Evolutionary conservation across 2,113 vertebrate genomes (phyloP).

Genomic region (Coregonus clupeaformis): DNA sequence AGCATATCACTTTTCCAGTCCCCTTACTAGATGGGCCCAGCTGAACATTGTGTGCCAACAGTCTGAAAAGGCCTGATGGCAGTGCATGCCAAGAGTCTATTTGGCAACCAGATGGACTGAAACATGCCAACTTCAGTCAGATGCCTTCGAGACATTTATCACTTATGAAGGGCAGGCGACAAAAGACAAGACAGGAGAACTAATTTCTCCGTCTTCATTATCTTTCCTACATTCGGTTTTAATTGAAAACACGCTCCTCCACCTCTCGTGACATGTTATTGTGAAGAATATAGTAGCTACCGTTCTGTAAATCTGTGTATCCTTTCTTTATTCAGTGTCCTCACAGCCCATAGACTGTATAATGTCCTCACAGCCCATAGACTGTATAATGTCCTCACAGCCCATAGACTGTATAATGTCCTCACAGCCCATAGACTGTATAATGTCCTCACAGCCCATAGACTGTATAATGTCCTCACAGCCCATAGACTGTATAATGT

Average conservation of each 20-base stretch:
- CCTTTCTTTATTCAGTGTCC: constrained; percentile 18
- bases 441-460: too few species aligned
- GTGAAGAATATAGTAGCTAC: not conserved
- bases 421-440: too few species aligned
- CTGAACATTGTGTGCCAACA: constrained; percentile 52
- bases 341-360: constrained; percentile 22
- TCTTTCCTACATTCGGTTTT: constrained; percentile 4
- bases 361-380: constrained; percentile 24
- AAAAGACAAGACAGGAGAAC: constrained; percentile 11
- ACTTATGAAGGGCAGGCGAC: constrained; percentile 39
- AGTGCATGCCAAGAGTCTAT: constrained; percentile 62
- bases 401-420: too few species aligned
- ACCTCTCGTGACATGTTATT: not conserved
- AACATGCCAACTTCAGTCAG: constrained; percentile 57
- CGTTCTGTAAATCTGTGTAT: not conserved
- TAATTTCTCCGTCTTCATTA: constrained; percentile 35
- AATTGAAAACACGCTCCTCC: constrained; percentile 32
- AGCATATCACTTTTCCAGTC: constrained; percentile 30
- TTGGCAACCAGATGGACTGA: constrained; percentile 57
- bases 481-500: constrained; percentile 19
- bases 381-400: too few species aligned
- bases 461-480: constrained; percentile 22
- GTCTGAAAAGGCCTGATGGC: constrained; percentile 56
- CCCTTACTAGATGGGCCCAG: constrained; percentile 24
- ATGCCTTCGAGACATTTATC: constrained; percentile 48